Percentiles rank a stretch among this genome's conserved stretches.
Evolutionary conservation across 2,888 invertebrate species (phyloP).

Genomic region (Andrena flavipes): DNA sequence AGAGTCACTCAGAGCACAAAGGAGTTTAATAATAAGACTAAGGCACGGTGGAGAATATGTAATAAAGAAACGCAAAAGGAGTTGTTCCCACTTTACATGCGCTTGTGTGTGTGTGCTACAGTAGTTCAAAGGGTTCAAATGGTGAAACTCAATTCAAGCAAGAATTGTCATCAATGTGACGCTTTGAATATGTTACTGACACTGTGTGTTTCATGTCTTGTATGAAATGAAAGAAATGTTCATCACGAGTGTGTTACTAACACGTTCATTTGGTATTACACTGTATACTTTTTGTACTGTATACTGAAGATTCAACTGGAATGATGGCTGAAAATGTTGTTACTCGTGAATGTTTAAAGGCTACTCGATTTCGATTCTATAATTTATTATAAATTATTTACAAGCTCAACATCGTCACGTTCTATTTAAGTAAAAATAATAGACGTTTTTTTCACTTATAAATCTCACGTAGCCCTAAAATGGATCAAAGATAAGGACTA

Average conservation of each 20-base stretch:
- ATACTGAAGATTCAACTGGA: not conserved
- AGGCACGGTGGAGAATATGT: not conserved
- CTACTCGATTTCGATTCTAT: slow-evolving; percentile 9
- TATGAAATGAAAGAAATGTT: not conserved
- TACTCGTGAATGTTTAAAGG: slow-evolving; percentile 1
- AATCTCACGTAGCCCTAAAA: not conserved
- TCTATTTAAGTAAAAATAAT: not conserved
- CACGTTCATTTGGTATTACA: slow-evolving; percentile 1
- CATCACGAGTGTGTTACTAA: not conserved
- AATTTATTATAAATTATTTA: slow-evolving; percentile 59
- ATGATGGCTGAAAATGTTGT: slow-evolving; percentile 9
- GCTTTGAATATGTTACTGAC: not conserved
- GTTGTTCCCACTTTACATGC: not conserved
- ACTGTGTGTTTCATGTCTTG: not conserved
- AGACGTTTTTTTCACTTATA: not conserved
- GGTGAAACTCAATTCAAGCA: not conserved
- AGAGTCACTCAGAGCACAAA: not conserved
- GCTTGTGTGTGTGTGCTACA: not conserved
- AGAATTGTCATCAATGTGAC: not conserved
- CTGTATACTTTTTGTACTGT: not conserved
- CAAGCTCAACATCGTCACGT: not conserved
- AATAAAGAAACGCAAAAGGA: not conserved
- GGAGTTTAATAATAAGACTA: not conserved
- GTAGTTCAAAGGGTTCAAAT: slow-evolving; percentile 3
- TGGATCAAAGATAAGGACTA: not conserved